Conservation (phyloP, 2,888 invertebrate genomes). For the Tipula lateralis region DNA sequence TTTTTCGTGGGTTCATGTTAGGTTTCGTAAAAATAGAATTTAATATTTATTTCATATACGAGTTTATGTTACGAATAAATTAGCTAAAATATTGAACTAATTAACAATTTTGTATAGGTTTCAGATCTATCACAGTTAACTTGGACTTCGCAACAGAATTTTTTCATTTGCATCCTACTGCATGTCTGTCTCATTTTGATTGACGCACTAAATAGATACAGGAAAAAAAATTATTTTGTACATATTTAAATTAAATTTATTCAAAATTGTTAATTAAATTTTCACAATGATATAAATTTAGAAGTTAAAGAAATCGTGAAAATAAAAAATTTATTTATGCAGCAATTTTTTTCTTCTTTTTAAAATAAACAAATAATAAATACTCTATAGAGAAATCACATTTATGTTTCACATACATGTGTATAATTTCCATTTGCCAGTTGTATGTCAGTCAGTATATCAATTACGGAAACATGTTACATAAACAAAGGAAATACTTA, state of each 20-base stretch:
- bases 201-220: neutral
- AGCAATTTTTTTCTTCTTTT: neutral
- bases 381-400: neutral
- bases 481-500: conserved; percentile 1
- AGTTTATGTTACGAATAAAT: neutral
- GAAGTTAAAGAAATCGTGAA: neutral
- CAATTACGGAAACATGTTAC: neutral
- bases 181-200: neutral
- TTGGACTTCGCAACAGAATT: neutral
- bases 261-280: neutral
- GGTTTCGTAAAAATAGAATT: conserved; percentile 2
- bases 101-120: neutral
- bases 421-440: conserved; percentile 1
- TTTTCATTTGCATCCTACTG: neutral
- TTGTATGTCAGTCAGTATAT: conserved; percentile 24
- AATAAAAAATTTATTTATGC: neutral
- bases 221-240: neutral
- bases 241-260: neutral
- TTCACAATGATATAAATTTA: neutral
- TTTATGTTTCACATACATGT: conserved; percentile 2
- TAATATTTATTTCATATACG: neutral
- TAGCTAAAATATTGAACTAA: neutral
- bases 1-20: neutral
- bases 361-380: conserved; percentile 4
- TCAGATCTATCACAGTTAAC: neutral